Base-by-base conservation (phyloP, 2,888 invertebrate species). In the Lysandra bellargus region DNA sequence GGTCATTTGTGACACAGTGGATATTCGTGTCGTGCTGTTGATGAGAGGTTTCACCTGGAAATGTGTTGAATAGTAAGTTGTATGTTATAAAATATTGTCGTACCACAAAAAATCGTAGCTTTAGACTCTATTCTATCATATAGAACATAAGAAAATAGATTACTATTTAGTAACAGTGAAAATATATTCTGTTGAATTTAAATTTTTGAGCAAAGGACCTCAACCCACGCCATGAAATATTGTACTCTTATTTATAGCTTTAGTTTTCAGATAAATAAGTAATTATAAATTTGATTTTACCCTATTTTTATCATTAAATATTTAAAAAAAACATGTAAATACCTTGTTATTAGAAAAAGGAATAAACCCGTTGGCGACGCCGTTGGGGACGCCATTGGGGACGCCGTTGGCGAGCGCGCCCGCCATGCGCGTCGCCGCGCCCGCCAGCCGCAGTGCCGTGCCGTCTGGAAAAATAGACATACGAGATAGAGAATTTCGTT, bases 401-500 rank as follows among this genome's bases (percentile, higher is more conserved):
- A 87, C 85, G 0, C 90, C 93, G 82, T 93, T 93, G 37, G 87
- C 85, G 79, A 90, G 80, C 1, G 87, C 90, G 33, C 91, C 92
- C 40, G 89, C 92, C 88, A 94, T 90, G 17, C 94, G 91, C 3
- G 91, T 87, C 85, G 92, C 90, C 0, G 95, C 94, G 82, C 95
- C 94, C 3, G 94, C 91, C 79, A 95, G 88, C 80, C 92, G 89
- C 86, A 90, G 86, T 33, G 88, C 84, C 12, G 88, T 82, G 53
- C 87, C 89, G 6, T 82, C 82, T 83, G 75, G 9, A 40, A 40
- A 40, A 40, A 40, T 40, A 0, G 40, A 79, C 64, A 82, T 89
- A 87, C 86, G 4, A 9, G 61, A 61, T 61, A 61, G 23, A 23
- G 2, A 40, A 40, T 40, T 40, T 40, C 40, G 60, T 60, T 14